Conservation (phyloP, 2,888 invertebrate species). For the Nematopogon swammerdamellus region DNA sequence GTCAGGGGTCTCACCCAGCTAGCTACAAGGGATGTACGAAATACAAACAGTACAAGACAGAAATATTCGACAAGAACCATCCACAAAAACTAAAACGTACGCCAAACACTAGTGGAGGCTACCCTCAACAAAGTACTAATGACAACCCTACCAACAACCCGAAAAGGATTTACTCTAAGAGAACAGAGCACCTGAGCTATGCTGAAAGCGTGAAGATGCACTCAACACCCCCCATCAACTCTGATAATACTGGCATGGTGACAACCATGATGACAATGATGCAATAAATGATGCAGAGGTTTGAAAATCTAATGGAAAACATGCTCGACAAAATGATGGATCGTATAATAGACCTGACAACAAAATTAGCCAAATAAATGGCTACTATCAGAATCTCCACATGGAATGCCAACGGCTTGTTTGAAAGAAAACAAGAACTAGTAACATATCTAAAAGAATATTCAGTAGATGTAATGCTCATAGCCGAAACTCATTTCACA, state of each 20-base stretch:
- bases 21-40: slow-evolving; percentile 9
- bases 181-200: too few species aligned
- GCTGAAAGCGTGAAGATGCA: too few species aligned
- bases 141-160: too few species aligned
- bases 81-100: neutral
- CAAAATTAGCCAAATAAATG: neutral
- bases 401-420: too few species aligned
- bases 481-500: too few species aligned
- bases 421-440: neutral
- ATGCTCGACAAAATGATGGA: neutral
- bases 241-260: too few species aligned
- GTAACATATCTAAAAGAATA: neutral
- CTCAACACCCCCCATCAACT: too few species aligned
- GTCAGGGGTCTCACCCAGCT: slow-evolving; percentile 11
- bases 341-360: neutral
- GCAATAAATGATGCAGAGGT: neutral
- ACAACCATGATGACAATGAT: too few species aligned
- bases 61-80: slow-evolving; percentile 2
- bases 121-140: too few species aligned
- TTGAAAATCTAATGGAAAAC: neutral
- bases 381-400: neutral
- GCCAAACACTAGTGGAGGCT: too few species aligned
- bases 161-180: too few species aligned
- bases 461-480: too few species aligned
- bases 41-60: slow-evolving; percentile 10